Conservation (phyloP, 2,113 vertebrate genomes). For the Sylvilagus bachmani region DNA sequence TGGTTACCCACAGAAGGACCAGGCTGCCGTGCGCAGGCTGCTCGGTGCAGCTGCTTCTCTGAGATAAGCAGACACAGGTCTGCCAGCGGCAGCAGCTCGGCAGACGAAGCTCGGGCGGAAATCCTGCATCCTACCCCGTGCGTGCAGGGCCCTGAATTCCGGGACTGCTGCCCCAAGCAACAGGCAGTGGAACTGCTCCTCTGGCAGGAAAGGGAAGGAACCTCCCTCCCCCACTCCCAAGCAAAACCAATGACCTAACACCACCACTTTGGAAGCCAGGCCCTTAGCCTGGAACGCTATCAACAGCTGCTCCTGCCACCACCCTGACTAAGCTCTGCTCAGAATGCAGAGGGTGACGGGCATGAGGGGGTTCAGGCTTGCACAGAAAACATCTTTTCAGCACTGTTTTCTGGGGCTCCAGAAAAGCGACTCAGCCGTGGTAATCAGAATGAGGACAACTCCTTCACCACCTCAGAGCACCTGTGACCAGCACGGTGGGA, state of each 20-base stretch:
- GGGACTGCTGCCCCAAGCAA: slow-evolving; percentile 64
- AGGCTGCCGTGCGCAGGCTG: slow-evolving; percentile 76
- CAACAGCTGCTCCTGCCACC: slow-evolving; percentile 59
- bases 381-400: not conserved
- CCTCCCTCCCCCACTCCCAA: not conserved
- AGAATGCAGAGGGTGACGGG: not conserved
- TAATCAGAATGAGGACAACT: not conserved
- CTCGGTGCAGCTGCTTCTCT: slow-evolving; percentile 76
- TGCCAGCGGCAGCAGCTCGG: slow-evolving; percentile 69
- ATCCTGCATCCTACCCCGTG: slow-evolving; percentile 33
- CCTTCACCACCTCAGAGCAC: not conserved
- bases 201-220: slow-evolving; percentile 74
- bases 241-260: slow-evolving; percentile 81
- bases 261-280: slow-evolving; percentile 74
- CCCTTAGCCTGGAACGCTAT: slow-evolving; percentile 59
- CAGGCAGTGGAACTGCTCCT: slow-evolving; percentile 20
- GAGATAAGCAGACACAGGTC: slow-evolving; percentile 82
- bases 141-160: slow-evolving; percentile 43
- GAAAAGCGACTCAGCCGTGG: not conserved
- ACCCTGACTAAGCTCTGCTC: not conserved
- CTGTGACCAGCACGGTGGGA: not conserved
- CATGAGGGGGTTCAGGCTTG: not conserved
- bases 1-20: slow-evolving; percentile 42
- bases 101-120: not conserved
- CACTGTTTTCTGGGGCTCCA: not conserved